Base-by-base conservation (phyloP, 2,888 invertebrate species). In the Pandemis heparana region DNA sequence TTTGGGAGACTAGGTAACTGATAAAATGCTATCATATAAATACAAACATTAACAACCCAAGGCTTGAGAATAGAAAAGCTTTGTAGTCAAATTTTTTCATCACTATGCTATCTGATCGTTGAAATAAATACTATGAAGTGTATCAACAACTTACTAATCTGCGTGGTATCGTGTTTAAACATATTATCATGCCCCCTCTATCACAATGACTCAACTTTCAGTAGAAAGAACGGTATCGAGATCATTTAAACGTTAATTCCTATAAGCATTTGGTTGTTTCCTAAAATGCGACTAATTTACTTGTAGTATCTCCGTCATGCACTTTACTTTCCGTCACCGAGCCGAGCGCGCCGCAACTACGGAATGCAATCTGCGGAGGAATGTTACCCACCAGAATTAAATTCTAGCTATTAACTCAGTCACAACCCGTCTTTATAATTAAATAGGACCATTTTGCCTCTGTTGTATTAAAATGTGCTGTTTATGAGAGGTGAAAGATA, bases 351-450 rank as follows among this genome's bases (percentile, higher is more conserved):
- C 80, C 83, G 80, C 81, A 82, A 84, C 79, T 78, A 83, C 85
- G 92, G 92, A 93, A 92, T 91, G 94, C 91, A 94, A 93, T 93
- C 92, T 89, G 89, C 84, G 83, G 86, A 76, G 92, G 92, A 91
- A 93, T 93, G 88, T 84, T 84, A 81, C 83, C 80, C 83, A 81
- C 84, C 84, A 83, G 88, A 89, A 92, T 91, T 90, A 91, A 89
- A 91, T 92, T 92, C 89, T 84, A 86, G 86, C 86, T 81, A 80
- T 77, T 80, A 80, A 79, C 79, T 79, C 79, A 80, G 75, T 75
- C 75, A 76, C 79, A 78, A 80, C 78, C 82, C 77, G 77, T 80
- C 77, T 80, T 80, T 82, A 78, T 79, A 82, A 85, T 82, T 78
- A 79, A 80, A 82, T 79, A 77, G 70, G 69, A 64, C 70, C 77